Evolutionary conservation across 2,113 vertebrate species (phyloP), one percentile per base, ranked within the genome.

Genomic region (Ovis aries): DNA sequence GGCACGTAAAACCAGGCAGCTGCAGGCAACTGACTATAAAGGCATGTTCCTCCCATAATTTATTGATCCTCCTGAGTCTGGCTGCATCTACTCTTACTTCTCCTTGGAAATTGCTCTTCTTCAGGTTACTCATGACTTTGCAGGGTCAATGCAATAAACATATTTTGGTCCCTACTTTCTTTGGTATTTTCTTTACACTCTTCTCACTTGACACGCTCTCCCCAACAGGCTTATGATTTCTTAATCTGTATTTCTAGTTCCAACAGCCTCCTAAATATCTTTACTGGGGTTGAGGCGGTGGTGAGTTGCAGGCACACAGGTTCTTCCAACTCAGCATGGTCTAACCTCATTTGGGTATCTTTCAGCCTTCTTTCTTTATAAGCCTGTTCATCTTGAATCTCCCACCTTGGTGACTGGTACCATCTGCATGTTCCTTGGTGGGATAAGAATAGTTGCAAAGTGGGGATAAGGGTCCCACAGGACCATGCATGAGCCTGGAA

Each of bases 311-410:
- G 23, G 43, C 6, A 62, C 31, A 64, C 7, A 74, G 23, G 12
- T 53, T 84, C 29, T 55, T 89, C 43, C 62, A 87, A 81, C 14
- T 92, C 53, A 83, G 52, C 4, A 23, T 31, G 7, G 19, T 53
- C 43, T 59, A 92, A 45, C 13, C 17, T 67, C 29, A 11, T 16
- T 64, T 53, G 57, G 27, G 64, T 88, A 64, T 57, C 59, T 90
- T 93, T 95, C 81, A 67, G 27, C 67, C n/a, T 92, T 94, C 27
- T 92, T 36, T 86, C 31, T 77, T 67, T 81, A 92, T 88, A 88
- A 94, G 21, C 10, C 40, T 57, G 9, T 6, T 90, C 5, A 57
- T 84, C 60, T 90, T 88, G 45, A 78, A 52, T 88, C 87, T 25
- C 52, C 4, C 10, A 36, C 10, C 7, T 60, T 84, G 90, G 21